These are phyloP conservation scores for Xiphorhynchus erythropygius DNA, from an alignment of 2,797 vertebrate genomes.

Conservation along the genomic window DNA sequence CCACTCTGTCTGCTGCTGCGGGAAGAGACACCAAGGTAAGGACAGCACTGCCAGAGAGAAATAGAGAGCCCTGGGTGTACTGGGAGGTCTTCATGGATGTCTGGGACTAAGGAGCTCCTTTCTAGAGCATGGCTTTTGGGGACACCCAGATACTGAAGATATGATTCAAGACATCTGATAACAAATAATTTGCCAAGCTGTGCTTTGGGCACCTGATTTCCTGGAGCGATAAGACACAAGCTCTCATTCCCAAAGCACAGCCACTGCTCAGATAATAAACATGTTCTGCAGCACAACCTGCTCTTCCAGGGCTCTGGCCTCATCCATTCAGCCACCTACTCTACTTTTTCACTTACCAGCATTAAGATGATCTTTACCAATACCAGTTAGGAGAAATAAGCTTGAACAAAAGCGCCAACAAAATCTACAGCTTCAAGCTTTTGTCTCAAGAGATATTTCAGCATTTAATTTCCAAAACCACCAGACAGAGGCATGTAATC, in stretches of 20 bases:
- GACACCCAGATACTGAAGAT: not conserved
- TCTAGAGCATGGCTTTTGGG: not conserved
- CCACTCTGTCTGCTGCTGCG: constrained; percentile 97
- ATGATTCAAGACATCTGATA: not conserved
- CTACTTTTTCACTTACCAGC: not conserved
- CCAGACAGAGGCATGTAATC: not conserved
- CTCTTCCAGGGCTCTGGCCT: not conserved
- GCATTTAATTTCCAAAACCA: not conserved
- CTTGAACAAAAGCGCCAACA: not conserved
- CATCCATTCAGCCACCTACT: not conserved
- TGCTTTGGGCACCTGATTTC: rapidly evolving
- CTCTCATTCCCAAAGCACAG: not conserved
- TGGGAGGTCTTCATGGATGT: not conserved
- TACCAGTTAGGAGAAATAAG: not conserved
- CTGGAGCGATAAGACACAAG: not conserved
- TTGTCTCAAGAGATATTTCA: not conserved
- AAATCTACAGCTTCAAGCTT: not conserved
- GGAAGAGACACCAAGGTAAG: constrained; percentile 31
- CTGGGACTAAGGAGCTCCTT: not conserved
- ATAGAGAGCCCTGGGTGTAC: not conserved
- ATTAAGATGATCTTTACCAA: not conserved
- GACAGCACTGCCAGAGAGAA: not conserved
- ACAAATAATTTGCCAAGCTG: not conserved
- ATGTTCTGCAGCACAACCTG: rapidly evolving
- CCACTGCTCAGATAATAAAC: not conserved